A percentile compares a stretch with the other conserved stretches of the same genome.
Conservation (phyloP, 35 echinoderm and acorn worm species). For the Heliocidaris erythrogramma region DNA sequence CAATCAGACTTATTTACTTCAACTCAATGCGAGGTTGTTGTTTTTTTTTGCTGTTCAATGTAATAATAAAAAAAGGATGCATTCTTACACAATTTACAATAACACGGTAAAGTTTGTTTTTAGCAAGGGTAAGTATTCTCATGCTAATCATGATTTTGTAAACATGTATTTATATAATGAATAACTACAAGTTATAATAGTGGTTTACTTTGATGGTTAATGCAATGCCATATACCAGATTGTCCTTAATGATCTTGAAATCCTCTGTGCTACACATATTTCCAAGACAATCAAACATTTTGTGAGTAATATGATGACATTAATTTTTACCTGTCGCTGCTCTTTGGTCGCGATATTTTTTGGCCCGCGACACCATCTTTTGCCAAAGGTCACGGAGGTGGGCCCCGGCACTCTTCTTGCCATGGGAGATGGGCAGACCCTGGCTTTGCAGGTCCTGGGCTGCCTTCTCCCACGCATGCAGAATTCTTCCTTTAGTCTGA, state of each 20-base stretch:
- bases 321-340: neutral
- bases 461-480: neutral
- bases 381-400: neutral
- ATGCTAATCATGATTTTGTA: neutral
- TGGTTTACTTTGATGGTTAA: neutral
- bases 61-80: neutral
- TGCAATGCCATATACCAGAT: neutral
- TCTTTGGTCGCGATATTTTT: constrained; percentile 14
- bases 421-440: neutral
- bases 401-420: neutral
- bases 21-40: too few species aligned
- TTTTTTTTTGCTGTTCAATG: neutral
- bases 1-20: too few species aligned
- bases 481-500: constrained; percentile 8
- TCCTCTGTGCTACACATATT: neutral
- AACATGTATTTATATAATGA: too few species aligned
- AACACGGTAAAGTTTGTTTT: neutral
- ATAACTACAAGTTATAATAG: neutral
- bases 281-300: neutral
- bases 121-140: neutral
- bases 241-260: neutral
- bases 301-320: neutral
- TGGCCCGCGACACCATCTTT: constrained; percentile 30
- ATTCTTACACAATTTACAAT: neutral
- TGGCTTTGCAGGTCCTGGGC: neutral